These are phyloP conservation scores for Drosophila burlai DNA, from an alignment of 1,140 invertebrate species.

Conservation along the genomic window DNA sequence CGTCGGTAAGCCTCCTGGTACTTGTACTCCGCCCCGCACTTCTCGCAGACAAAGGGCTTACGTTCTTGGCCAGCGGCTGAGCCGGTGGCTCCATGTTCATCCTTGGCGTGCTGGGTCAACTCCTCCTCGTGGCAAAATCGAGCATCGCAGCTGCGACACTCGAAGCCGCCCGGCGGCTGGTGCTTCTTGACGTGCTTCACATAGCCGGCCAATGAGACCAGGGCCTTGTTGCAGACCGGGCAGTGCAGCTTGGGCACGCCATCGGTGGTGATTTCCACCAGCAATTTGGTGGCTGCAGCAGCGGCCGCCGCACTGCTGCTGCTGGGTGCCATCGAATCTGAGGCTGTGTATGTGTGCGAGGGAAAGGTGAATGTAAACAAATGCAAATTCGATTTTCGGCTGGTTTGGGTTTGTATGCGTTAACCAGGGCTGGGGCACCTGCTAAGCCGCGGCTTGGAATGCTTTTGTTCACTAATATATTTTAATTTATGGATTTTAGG, in stretches of 20 bases:
- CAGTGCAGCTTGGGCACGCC: slow-evolving; percentile 79
- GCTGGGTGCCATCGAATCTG: slow-evolving; percentile 47
- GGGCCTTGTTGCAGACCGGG: slow-evolving; percentile 78
- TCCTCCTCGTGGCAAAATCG: slow-evolving; percentile 69
- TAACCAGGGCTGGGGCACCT: slow-evolving; percentile 22
- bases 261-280: slow-evolving; percentile 79
- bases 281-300: slow-evolving; percentile 56
- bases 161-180: slow-evolving; percentile 78
- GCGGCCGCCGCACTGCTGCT: slow-evolving; percentile 38
- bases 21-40: slow-evolving; percentile 83
- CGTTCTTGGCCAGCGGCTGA: slow-evolving; percentile 35
- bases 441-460: neutral
- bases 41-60: slow-evolving; percentile 70
- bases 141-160: slow-evolving; percentile 70
- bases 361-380: slow-evolving; percentile 44
- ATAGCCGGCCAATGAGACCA: slow-evolving; percentile 74
- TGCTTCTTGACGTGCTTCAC: slow-evolving; percentile 84
- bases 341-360: slow-evolving; percentile 17
- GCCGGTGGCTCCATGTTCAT: slow-evolving; percentile 42
- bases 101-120: slow-evolving; percentile 66
- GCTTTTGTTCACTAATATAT: slow-evolving; percentile 3
- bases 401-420: slow-evolving; percentile 41
- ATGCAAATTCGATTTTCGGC: slow-evolving; percentile 40
- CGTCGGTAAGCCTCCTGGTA: slow-evolving; percentile 70
- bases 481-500: neutral